A percentile compares a stretch with the other conserved stretches of the same genome.
phyloP scores from a whole-genome alignment of 2,888 invertebrate species.

The Meghimatium bilineatum region DNA sequence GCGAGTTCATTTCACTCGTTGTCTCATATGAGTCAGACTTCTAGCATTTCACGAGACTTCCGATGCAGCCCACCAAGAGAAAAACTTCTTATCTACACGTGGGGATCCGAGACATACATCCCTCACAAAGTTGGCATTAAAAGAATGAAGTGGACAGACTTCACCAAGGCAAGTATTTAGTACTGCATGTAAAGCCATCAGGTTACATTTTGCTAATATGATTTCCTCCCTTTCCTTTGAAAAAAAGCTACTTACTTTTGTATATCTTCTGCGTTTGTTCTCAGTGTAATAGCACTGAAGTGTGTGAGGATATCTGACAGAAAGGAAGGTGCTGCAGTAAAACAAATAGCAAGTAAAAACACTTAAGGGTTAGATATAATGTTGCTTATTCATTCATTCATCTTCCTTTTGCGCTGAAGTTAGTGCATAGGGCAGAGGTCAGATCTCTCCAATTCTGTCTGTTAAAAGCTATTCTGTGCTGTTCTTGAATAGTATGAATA shows the following conservation, averaged over 20 bases:
- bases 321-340: no score
- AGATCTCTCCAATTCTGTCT: no score
- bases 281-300: no score
- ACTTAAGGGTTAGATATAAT: no score
- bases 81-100: constrained; percentile 89
- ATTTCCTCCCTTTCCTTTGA: background rate
- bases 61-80: constrained; percentile 60
- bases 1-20: constrained; percentile 37
- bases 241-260: background rate
- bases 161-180: constrained; percentile 39
- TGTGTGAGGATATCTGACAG: no score
- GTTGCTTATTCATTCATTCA: no score
- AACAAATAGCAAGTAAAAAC: no score
- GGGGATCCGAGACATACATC: constrained; percentile 88
- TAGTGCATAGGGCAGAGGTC: no score
- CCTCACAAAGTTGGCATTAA: constrained; percentile 87
- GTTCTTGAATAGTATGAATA: no score
- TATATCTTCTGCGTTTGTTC: no score
- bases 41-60: constrained; percentile 38
- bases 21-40: constrained; percentile 41
- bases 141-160: constrained; percentile 83
- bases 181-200: background rate
- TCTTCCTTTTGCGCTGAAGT: no score
- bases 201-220: background rate
- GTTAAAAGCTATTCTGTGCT: no score